Evolutionary conservation across 2,888 invertebrate species (phyloP), one percentile per base, ranked within the genome.

Genomic region (Linnaemya vulpina): DNA sequence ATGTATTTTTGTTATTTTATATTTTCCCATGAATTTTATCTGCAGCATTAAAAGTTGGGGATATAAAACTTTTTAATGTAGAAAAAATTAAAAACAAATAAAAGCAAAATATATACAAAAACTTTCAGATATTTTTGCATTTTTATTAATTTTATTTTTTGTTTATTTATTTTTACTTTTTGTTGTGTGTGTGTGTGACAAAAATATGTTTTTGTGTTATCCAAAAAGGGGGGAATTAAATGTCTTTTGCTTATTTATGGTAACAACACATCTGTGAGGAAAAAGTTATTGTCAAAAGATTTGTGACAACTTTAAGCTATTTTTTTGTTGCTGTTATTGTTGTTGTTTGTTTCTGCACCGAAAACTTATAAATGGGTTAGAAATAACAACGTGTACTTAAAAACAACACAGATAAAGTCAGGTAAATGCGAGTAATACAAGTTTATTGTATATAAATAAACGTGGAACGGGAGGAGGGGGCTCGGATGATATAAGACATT

Each of bases 201-300:
- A 70, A 25, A 40, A 58, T 46, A 40, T 71, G 35, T 22, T 38
- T 74, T 51, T 58, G 35, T 55, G 35, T 55, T 20, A 67, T 17
- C 15, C 20, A 58, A n/a, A 68, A 5, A 51, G 13, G 7, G 9
- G 9, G 51, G 38, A 25, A 40, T 49, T 10, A 40, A 15, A 51
- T 46, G 68, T 51, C 60, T 62, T n/a, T n/a, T 62, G 60, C 62
- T 78, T 78, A 70, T 77, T 38, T 30, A 51, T 30, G 30, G 30
- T 30, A 70, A 63, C 25, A 53, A 68, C 60, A 68, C 38, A 60
- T 49, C 25, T 68, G 22, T 58, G 13, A 22, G 22, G 22, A 11
- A 74, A 67, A 67, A 67, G n/a, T 78, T 70, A 53, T 62, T 53
- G 78, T 70, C 62, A 70, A 70, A 70, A 74, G 74, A 65, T 80